Evolutionary conservation across 2,797 vertebrate genomes (phyloP).

Genomic region (Sebastes melanostomus): DNA sequence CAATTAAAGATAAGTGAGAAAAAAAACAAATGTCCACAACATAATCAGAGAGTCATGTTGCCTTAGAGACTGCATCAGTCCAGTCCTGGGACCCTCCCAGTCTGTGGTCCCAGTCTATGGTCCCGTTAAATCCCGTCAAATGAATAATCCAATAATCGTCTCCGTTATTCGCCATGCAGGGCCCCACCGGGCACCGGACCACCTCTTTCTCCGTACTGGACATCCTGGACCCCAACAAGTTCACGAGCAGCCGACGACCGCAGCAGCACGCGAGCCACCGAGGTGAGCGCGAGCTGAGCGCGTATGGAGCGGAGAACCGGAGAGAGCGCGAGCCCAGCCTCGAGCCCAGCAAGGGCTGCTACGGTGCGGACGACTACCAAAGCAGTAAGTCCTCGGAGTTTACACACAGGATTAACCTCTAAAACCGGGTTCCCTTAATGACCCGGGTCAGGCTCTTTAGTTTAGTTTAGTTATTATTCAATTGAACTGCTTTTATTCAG

Average conservation of each 20-base stretch:
- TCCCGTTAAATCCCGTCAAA: neutral
- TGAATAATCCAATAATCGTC: neutral
- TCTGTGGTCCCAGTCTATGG: too few relatives aligned
- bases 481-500: neutral
- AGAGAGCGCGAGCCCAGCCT: slow-evolving; percentile 53
- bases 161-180: slow-evolving; percentile 40
- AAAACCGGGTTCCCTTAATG: neutral
- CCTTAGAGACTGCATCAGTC: too few relatives aligned
- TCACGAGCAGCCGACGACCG: slow-evolving; percentile 86
- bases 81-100: too few relatives aligned
- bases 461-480: too few relatives aligned
- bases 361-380: slow-evolving; percentile 80
- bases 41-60: too few relatives aligned
- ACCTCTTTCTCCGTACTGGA: slow-evolving; percentile 97
- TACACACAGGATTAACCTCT: slow-evolving; percentile 71
- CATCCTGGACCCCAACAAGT: slow-evolving; percentile 99
- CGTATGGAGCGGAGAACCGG: slow-evolving; percentile 40
- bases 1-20: neutral
- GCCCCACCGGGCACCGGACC: slow-evolving; percentile 87
- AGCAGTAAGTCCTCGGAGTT: slow-evolving; percentile 68
- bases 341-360: slow-evolving; percentile 55
- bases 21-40: neutral
- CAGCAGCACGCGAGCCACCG: slow-evolving; percentile 39
- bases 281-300: slow-evolving; percentile 46
- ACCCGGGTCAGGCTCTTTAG: too few relatives aligned